Evolutionary conservation across 2,888 invertebrate species (phyloP), one percentile per base, ranked within the genome.

Genomic region (Trypoxylon attenuatum): DNA sequence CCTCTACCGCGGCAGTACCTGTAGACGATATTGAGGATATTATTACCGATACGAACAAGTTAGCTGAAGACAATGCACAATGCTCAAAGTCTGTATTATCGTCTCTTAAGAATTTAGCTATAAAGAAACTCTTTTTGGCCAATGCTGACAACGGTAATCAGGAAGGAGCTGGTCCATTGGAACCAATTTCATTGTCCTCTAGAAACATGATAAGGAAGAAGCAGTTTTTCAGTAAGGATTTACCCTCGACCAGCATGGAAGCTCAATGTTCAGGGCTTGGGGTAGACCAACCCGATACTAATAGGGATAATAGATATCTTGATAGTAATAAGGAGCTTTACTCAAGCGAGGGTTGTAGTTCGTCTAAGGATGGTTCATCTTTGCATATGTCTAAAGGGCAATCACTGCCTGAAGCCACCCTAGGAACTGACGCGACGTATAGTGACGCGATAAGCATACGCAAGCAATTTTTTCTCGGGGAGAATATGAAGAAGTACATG

Each of bases 101-200:
- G 4, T 63, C 65, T 22, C 75, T 75, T 43, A 76, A 67, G 46
- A 79, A 74, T 63, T 60, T 79, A 19, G 64, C 71, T 18, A 70
- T 72, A 33, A 80, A 74, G 29, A 78, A 76, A 38, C 69, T 68
- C 51, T 76, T 78, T 18, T 39, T 78, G 38, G 64, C 69, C 6
- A 62, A 52, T 46, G 41, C 58, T 1, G 67, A 71, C 13, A 64
- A 29, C 4, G 52, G 42, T 27, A 29, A 29, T 23, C 65, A 41
- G 15, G 51, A 57, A 29, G 29, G 29, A 63, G 41, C 16, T 2
- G 52, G 27, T 18, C 46, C 51, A 18, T 33, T 27, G 8, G 70
- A 63, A 42, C 42, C 51, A n/a, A n/a, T 55, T n/a, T 29, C 57
- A 18, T 45, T 54, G 10, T 61, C 69, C 29, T 73, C 71, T 5